phyloP scores from a whole-genome alignment of 1,140 invertebrate species.

The Aporrectodea caliginosa region DNA sequence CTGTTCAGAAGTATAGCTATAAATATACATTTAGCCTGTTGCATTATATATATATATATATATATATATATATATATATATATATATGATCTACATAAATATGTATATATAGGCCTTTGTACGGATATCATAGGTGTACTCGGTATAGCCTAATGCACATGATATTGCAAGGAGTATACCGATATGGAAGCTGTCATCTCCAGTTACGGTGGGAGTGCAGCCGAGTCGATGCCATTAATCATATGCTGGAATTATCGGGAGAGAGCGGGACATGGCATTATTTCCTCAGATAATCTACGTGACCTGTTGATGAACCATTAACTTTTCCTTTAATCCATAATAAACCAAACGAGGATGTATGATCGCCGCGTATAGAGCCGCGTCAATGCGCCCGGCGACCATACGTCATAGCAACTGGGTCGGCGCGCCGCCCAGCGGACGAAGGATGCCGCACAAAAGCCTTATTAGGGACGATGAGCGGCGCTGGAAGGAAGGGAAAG shows the following conservation, averaged over 20 bases:
- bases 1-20: no score
- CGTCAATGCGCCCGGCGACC: neutral
- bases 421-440: neutral
- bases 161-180: no score
- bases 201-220: no score
- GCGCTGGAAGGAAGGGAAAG: neutral
- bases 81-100: no score
- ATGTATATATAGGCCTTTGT: no score
- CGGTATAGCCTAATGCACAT: no score
- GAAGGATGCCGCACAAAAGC: neutral
- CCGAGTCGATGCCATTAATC: neutral
- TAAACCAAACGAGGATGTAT: conserved; percentile 1
- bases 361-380: neutral
- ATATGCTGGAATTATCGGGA: neutral
- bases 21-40: no score
- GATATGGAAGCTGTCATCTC: no score
- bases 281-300: neutral
- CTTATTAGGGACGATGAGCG: neutral
- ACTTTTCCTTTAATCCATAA: conserved; percentile 3
- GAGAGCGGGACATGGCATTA: neutral
- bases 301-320: neutral
- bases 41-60: no score
- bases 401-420: neutral
- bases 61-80: no score
- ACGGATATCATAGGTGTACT: no score